Percentiles rank a stretch among this genome's conserved stretches.
Conservation (phyloP, 2,888 invertebrate species). For the Lepidonotus clava region DNA sequence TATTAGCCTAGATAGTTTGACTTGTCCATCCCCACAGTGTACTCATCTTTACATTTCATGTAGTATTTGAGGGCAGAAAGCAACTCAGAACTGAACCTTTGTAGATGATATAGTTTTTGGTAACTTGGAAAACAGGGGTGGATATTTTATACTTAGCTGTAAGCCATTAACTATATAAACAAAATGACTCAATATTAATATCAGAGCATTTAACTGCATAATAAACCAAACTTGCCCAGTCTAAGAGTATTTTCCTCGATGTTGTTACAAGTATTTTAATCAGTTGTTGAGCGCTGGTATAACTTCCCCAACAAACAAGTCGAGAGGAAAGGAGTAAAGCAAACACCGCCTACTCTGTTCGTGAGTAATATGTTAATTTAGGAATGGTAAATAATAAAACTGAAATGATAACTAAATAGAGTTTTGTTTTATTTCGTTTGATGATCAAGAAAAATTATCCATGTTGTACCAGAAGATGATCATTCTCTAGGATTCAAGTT, state of each 20-base stretch:
- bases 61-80: not conserved
- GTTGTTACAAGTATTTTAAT: not conserved
- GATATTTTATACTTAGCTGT: not conserved
- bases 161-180: not conserved
- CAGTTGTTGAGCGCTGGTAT: too few species aligned
- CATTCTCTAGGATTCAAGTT: too few species aligned
- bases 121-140: not conserved
- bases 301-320: not conserved
- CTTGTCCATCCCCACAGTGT: not conserved
- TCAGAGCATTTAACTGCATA: not conserved
- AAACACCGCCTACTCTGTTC: constrained; percentile 12
- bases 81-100: not conserved
- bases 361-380: not conserved
- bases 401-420: not conserved
- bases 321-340: too few species aligned
- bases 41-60: not conserved
- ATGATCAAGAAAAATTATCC: not conserved
- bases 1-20: not conserved
- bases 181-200: not conserved
- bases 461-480: too few species aligned
- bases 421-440: not conserved
- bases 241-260: not conserved
- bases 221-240: constrained; percentile 10
- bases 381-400: constrained; percentile 26
- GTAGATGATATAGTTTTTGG: not conserved